A percentile compares a stretch with the other conserved stretches of the same genome.
phyloP scores from a whole-genome alignment of 2,888 invertebrate genomes.

The Sclerodermus sp. region DNA sequence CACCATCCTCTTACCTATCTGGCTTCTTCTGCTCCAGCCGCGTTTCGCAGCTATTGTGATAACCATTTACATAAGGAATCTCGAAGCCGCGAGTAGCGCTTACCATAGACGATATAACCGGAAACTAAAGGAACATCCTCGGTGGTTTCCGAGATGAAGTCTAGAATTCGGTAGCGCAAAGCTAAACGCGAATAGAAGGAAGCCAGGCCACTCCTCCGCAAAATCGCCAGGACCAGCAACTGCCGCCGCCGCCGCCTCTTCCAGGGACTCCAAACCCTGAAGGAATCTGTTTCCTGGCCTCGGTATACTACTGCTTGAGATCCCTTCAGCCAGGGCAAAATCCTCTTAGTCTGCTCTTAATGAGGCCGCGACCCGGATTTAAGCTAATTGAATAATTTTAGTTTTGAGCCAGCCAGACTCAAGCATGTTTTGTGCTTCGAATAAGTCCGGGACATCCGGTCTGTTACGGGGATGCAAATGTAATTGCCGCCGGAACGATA shows the following conservation, averaged over 20 bases:
- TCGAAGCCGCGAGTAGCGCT: slow-evolving; percentile 36
- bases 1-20: neutral
- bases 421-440: slow-evolving; percentile 20
- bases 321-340: slow-evolving; percentile 21
- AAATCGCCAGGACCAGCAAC: too few species aligned
- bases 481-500: slow-evolving; percentile 15
- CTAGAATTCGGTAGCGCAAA: neutral
- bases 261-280: too few species aligned
- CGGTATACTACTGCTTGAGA: neutral
- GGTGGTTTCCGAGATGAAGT: neutral
- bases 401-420: slow-evolving; percentile 30
- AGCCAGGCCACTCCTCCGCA: neutral
- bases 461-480: slow-evolving; percentile 20
- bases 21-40: slow-evolving; percentile 2
- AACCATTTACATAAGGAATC: slow-evolving; percentile 49
- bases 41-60: slow-evolving; percentile 39
- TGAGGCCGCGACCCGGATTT: slow-evolving; percentile 43
- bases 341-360: slow-evolving; percentile 51
- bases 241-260: too few species aligned
- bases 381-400: slow-evolving; percentile 50
- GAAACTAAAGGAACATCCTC: neutral
- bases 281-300: too few species aligned
- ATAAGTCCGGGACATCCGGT: slow-evolving; percentile 6
- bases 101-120: slow-evolving; percentile 27
- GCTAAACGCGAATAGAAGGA: neutral